These are phyloP conservation scores for Tiliacea aurago DNA, from an alignment of 2,888 invertebrate species.

Conservation along the genomic window DNA sequence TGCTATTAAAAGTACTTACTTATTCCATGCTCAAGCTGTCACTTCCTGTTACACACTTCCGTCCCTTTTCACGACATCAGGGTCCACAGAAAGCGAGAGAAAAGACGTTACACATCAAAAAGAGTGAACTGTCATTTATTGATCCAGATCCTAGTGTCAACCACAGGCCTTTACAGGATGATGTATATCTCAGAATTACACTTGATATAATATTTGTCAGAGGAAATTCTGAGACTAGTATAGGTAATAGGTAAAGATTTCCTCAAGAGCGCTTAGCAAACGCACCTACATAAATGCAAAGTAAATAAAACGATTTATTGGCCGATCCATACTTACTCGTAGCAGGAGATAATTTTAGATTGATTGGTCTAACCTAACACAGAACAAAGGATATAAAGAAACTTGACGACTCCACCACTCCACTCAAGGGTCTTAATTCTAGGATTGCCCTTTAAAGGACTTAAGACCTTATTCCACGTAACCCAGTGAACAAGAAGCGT, in stretches of 20 bases:
- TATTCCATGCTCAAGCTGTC: too few species aligned
- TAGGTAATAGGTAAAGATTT: too few species aligned
- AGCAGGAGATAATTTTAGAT: neutral
- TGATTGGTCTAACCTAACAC: neutral
- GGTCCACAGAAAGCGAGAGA: too few species aligned
- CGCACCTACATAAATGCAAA: neutral
- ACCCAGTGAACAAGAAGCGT: slow-evolving; percentile 29
- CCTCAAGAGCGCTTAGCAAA: neutral
- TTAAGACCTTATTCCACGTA: slow-evolving; percentile 42
- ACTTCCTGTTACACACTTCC: too few species aligned
- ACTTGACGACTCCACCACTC: neutral
- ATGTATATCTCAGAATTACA: too few species aligned
- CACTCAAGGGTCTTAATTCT: neutral
- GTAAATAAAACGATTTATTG: slow-evolving; percentile 1
- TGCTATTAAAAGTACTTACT: too few species aligned
- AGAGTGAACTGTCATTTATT: too few species aligned
- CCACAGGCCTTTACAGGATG: too few species aligned
- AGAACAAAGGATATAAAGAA: slow-evolving; percentile 42
- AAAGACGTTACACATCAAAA: too few species aligned
- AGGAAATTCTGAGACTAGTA: neutral
- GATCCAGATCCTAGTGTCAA: too few species aligned
- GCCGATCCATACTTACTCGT: neutral
- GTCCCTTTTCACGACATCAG: too few species aligned
- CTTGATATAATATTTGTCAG: too few species aligned
- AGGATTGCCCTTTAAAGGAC: slow-evolving; percentile 10